A percentile compares a stretch with the other conserved stretches of the same genome.
Conservation (phyloP, 2,888 invertebrate genomes). For the Fissipunctia ypsillon region DNA sequence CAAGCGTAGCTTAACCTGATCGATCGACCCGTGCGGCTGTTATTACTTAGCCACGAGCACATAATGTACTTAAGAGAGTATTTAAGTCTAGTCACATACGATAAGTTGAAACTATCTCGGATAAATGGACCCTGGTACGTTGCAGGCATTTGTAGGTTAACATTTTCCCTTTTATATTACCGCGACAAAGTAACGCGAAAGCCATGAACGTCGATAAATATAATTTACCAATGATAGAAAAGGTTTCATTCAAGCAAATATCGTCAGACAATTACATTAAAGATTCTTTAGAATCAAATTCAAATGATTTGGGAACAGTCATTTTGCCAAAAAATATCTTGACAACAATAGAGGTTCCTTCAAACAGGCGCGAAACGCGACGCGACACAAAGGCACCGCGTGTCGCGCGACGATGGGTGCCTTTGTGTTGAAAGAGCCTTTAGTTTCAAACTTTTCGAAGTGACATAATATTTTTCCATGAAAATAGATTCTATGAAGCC, state of each 20-base stretch:
- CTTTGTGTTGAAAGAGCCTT: no score
- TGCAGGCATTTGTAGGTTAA: neutral
- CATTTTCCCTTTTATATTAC: neutral
- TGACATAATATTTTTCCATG: neutral
- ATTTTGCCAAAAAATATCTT: neutral
- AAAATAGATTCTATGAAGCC: neutral
- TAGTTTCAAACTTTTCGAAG: neutral
- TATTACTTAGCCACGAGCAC: no score
- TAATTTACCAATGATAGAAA: neutral
- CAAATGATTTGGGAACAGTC: neutral
- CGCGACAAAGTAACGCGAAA: neutral
- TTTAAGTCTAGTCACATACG: no score
- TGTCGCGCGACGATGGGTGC: no score
- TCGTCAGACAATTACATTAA: neutral
- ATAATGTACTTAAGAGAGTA: no score
- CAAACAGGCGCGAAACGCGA: no score
- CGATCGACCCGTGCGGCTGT: no score
- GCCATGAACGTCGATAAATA: neutral
- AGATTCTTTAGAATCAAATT: conserved; percentile 11
- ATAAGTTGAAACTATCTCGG: neutral
- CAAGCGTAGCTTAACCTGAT: no score
- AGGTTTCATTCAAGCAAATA: conserved; percentile 3
- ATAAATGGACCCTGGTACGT: neutral
- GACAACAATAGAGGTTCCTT: no score
- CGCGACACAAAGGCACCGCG: no score